Evolutionary conservation across 2,888 invertebrate genomes (phyloP).

Genomic region (Tetramorium bicarinatum): DNA sequence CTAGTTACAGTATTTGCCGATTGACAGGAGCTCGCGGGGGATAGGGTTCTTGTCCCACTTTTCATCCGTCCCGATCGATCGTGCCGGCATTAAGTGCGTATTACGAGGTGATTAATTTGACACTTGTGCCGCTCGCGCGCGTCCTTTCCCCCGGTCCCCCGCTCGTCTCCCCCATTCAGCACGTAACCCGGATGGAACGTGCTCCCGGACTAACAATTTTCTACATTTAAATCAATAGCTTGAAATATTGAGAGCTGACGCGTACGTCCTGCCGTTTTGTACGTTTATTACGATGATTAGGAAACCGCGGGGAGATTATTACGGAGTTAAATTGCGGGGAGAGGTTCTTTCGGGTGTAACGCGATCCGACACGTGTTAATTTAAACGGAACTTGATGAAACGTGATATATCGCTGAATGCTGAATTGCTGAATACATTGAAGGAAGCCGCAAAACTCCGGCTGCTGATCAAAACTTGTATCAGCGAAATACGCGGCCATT

Average conservation of each 20-base stretch:
- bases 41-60: conserved; percentile 74
- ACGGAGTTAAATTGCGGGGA: background rate
- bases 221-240: conserved; percentile 51
- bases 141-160: background rate
- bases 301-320: background rate
- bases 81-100: conserved; percentile 75
- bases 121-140: conserved; percentile 62
- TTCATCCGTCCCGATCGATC: conserved; percentile 77
- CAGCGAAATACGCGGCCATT: background rate
- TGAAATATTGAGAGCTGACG: background rate
- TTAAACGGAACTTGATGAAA: conserved; percentile 21
- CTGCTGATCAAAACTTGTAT: conserved; percentile 18
- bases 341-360: background rate
- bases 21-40: conserved; percentile 58
- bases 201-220: conserved; percentile 33
- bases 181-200: conserved; percentile 17
- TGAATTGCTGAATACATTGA: background rate
- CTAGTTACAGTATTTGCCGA: conserved; percentile 57
- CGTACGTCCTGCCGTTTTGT: background rate
- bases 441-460: conserved; percentile 24
- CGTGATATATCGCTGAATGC: conserved; percentile 14
- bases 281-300: conserved; percentile 29
- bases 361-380: conserved; percentile 5
- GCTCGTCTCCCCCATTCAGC: conserved; percentile 6
- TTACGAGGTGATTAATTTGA: conserved; percentile 79